phyloP scores from a whole-genome alignment of 2,888 invertebrate genomes.

The Papilio demoleus region DNA sequence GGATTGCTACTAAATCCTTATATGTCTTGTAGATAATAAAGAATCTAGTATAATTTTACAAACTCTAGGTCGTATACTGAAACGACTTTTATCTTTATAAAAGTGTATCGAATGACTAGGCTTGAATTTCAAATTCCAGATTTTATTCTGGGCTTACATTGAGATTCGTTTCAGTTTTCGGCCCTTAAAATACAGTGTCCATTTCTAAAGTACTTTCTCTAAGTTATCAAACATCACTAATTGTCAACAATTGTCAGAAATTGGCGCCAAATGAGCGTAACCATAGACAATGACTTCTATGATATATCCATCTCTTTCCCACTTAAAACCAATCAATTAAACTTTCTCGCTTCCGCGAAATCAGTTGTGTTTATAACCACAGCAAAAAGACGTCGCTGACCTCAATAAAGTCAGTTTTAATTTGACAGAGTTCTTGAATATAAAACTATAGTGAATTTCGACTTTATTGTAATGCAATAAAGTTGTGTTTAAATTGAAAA shows the following conservation, averaged over 20 bases:
- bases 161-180: no score
- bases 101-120: no score
- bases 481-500: conserved; percentile 46
- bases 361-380: conserved; percentile 60
- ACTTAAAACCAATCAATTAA: conserved; percentile 47
- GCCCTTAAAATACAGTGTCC: no score
- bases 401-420: conserved; percentile 62
- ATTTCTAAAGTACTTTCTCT: conserved; percentile 28
- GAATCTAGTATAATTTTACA: neutral
- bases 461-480: conserved; percentile 36
- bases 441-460: conserved; percentile 33
- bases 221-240: conserved; percentile 33
- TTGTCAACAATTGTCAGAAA: conserved; percentile 42
- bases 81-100: no score
- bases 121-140: no score
- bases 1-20: neutral
- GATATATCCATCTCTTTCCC: conserved; percentile 51
- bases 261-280: conserved; percentile 54
- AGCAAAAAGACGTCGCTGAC: conserved; percentile 81
- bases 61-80: no score
- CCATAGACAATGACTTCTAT: conserved; percentile 59
- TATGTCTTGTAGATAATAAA: neutral
- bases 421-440: conserved; percentile 51
- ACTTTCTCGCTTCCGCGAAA: conserved; percentile 64
- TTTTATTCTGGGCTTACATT: no score